Evolutionary conservation across 2,113 vertebrate species (phyloP).

Genomic region (Benitochromis conjunctus): DNA sequence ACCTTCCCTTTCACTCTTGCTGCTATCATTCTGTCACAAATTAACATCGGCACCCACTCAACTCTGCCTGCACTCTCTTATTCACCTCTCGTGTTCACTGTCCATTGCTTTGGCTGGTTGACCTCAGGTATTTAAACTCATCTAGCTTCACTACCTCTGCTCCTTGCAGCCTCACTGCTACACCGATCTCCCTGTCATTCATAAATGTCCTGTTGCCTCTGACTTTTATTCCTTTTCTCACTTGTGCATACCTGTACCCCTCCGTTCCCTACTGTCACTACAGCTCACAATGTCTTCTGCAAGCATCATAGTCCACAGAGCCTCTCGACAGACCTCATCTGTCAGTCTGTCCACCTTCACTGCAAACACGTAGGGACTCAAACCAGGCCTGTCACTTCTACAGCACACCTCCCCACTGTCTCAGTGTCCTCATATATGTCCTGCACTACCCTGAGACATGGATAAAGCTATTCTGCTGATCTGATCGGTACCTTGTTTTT

Average conservation of each 20-base stretch:
- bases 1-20: background rate
- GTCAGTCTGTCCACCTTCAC: background rate
- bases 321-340: background rate
- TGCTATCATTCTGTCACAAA: background rate
- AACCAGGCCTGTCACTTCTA: background rate
- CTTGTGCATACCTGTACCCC: background rate
- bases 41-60: background rate
- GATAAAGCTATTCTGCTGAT: background rate
- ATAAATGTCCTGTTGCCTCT: background rate
- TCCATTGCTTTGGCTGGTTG: background rate
- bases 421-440: background rate
- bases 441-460: background rate
- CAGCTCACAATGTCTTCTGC: background rate
- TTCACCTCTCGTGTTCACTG: background rate
- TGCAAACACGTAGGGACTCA: background rate
- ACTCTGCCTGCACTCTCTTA: background rate
- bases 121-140: background rate
- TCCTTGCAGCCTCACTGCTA: background rate
- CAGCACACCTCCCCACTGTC: background rate
- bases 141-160: background rate
- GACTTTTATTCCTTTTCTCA: rapidly evolving
- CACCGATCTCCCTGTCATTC: background rate
- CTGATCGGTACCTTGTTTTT: background rate
- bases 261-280: background rate
- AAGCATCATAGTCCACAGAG: background rate